A percentile compares a stretch with the other conserved stretches of the same genome.
Conservation (phyloP, 2,888 invertebrate species). For the Xestia ashworthii region DNA sequence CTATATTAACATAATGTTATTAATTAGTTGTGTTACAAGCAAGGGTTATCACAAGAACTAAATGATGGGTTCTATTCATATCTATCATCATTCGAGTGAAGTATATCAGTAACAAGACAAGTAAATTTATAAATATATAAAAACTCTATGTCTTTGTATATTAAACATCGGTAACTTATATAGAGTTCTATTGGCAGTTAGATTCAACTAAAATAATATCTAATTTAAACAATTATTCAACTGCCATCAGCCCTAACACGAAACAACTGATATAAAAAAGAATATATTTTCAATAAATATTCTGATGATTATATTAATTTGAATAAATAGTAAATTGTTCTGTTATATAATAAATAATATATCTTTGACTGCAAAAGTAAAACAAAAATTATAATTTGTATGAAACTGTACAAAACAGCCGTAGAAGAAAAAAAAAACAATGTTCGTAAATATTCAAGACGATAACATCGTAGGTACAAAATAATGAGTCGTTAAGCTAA, state of each 20-base stretch:
- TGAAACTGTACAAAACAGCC: conserved; percentile 86
- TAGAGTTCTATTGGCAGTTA: conserved; percentile 85
- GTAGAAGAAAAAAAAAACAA: conserved; percentile 74
- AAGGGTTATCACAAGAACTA: conserved; percentile 88
- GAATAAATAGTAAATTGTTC: conserved; percentile 82
- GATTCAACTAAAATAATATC: conserved; percentile 78
- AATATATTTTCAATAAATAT: conserved; percentile 83
- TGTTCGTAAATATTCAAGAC: conserved; percentile 76
- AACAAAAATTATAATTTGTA: conserved; percentile 85
- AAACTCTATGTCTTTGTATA: conserved; percentile 85
- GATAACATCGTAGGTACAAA: conserved; percentile 88
- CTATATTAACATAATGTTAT: conserved; percentile 81
- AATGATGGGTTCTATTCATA: conserved; percentile 74
- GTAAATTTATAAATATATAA: conserved; percentile 75
- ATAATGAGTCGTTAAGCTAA: conserved; percentile 83
- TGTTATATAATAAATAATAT: conserved; percentile 83
- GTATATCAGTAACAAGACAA: conserved; percentile 71
- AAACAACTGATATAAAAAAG: conserved; percentile 78
- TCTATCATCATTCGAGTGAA: conserved; percentile 71
- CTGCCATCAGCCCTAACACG: conserved; percentile 83
- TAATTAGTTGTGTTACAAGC: conserved; percentile 90
- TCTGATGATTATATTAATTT: conserved; percentile 80
- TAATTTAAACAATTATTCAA: conserved; percentile 78
- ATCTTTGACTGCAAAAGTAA: conserved; percentile 82
- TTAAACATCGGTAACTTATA: conserved; percentile 87